These are phyloP conservation scores for Poeciliopsis turrubarensis DNA, from an alignment of 2,113 vertebrate genomes.

Conservation along the genomic window DNA sequence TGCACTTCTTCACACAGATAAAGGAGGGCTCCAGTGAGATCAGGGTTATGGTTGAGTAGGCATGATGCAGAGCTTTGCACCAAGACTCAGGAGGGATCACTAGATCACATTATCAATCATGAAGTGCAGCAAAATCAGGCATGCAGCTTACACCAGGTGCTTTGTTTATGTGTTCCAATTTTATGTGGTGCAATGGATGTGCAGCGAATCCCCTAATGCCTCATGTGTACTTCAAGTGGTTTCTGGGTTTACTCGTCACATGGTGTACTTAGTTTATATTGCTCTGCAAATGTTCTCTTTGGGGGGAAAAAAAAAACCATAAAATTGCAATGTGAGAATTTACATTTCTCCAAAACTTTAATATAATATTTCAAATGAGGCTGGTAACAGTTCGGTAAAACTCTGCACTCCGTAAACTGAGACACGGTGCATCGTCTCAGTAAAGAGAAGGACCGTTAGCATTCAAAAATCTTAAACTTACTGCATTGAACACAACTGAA, in stretches of 20 bases:
- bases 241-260: not conserved
- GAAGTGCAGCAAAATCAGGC: conserved; percentile 46
- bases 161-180: conserved; percentile 18
- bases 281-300: not conserved
- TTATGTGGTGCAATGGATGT: conserved; percentile 3
- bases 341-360: conserved; percentile 3
- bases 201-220: not conserved
- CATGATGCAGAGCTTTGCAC: conserved; percentile 56
- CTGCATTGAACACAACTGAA: conserved; percentile 18
- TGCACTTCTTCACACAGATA: conserved; percentile 23
- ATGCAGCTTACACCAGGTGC: conserved; percentile 8
- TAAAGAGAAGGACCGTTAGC: conserved; percentile 6
- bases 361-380: not conserved
- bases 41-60: conserved; percentile 71
- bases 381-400: conserved; percentile 11
- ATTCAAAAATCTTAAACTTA: conserved; percentile 28
- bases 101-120: conserved; percentile 77
- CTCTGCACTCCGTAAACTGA: not conserved
- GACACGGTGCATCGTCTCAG: not conserved
- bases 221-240: not conserved
- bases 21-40: conserved; percentile 56
- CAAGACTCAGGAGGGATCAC: conserved; percentile 66
- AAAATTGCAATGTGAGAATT: conserved; percentile 4
- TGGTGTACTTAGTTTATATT: not conserved
- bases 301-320: not conserved